A percentile compares a stretch with the other conserved stretches of the same genome.
phyloP scores from a whole-genome alignment of 2,797 vertebrate genomes.

The Pangasius sanitwongsei region DNA sequence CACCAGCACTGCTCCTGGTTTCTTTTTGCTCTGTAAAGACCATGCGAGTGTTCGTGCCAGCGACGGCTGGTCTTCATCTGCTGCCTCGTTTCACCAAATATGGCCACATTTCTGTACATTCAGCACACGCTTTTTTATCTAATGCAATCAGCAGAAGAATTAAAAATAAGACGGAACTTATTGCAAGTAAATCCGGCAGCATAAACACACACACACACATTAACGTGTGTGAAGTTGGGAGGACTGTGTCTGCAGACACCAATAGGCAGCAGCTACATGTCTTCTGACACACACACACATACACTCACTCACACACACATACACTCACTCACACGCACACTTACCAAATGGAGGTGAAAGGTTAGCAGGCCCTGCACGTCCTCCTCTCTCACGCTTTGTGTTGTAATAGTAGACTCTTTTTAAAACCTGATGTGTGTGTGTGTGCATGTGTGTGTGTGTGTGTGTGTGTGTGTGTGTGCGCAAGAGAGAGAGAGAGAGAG shows the following conservation, averaged over 20 bases:
- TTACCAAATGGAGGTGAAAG: constrained; percentile 74
- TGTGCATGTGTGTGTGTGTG: constrained; percentile 14
- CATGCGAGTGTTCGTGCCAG: neutral
- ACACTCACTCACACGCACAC: constrained; percentile 73
- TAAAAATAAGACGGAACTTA: neutral
- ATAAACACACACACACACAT: constrained; percentile 3
- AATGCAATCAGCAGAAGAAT: no score
- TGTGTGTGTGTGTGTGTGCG: constrained; percentile 15
- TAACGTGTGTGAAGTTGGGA: constrained; percentile 38
- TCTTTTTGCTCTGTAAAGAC: neutral
- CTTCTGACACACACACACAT: constrained; percentile 22
- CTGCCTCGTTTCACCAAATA: constrained; percentile 1
- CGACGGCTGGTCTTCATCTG: neutral
- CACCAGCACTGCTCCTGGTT: neutral
- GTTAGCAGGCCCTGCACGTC: constrained; percentile 59
- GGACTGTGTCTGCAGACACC: constrained; percentile 50
- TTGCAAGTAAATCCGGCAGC: neutral
- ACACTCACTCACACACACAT: neutral
- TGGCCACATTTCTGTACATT: neutral
- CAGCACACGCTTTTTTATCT: neutral
- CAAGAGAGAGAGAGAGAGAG: constrained; percentile 37
- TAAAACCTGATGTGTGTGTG: constrained; percentile 3
- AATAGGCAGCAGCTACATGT: constrained; percentile 49
- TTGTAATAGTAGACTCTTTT: constrained; percentile 48
- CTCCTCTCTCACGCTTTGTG: constrained; percentile 35